Percentiles rank a stretch among this genome's conserved stretches.
These are phyloP conservation scores for Thera britannica DNA, from an alignment of 2,888 invertebrate genomes.

Conservation along the genomic window DNA sequence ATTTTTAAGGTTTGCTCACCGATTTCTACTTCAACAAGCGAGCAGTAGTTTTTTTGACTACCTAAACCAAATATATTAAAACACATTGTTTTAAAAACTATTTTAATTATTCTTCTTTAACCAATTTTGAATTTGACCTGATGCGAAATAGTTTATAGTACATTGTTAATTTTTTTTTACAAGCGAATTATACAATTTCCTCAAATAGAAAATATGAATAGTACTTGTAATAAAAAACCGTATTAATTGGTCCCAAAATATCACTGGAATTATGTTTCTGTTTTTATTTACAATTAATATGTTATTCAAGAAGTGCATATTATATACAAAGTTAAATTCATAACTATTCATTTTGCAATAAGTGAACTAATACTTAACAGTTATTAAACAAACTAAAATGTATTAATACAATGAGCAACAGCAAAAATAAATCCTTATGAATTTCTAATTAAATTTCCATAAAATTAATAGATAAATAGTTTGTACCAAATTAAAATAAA, in stretches of 20 bases:
- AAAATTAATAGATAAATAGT: conserved; percentile 46
- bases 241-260: conserved; percentile 32
- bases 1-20: too few relatives aligned
- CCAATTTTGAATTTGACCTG: conserved; percentile 3
- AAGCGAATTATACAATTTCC: background rate
- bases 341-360: conserved; percentile 20
- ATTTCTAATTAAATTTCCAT: background rate
- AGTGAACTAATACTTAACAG: conserved; percentile 35
- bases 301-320: conserved; percentile 16
- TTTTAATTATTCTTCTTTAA: conserved; percentile 12
- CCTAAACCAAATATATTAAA: background rate
- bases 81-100: conserved; percentile 3
- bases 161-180: background rate
- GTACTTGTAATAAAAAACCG: background rate
- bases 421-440: conserved; percentile 39
- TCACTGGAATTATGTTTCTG: conserved; percentile 28
- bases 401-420: conserved; percentile 49
- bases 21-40: too few relatives aligned
- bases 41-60: too few relatives aligned
- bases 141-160: background rate
- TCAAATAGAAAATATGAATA: background rate
- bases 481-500: conserved; percentile 60
- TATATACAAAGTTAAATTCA: conserved; percentile 18
- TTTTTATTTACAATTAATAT: conserved; percentile 37
- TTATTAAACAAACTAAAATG: conserved; percentile 48